These are phyloP conservation scores for Threskiornis aethiopicus DNA, from an alignment of 2,797 vertebrate species.

Conservation along the genomic window DNA sequence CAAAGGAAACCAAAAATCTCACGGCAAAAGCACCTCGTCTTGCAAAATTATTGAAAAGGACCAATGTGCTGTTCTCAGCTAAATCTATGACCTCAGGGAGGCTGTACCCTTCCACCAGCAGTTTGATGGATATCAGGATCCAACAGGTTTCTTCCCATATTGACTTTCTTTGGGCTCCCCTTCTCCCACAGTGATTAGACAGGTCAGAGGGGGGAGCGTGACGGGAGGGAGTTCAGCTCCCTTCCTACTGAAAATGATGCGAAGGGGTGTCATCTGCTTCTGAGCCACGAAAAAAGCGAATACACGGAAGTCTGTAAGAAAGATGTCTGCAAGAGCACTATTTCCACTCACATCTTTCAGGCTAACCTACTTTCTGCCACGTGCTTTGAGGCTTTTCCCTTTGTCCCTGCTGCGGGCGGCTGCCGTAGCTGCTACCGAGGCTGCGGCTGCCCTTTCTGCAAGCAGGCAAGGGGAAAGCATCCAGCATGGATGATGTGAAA, in stretches of 20 bases:
- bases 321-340: background rate
- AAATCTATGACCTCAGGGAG: background rate
- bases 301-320: background rate
- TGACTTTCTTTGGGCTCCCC: background rate
- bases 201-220: background rate
- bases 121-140: background rate
- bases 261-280: background rate
- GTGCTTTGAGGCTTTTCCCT: background rate
- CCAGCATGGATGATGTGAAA: background rate
- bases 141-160: background rate
- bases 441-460: background rate
- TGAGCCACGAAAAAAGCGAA: background rate
- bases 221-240: background rate
- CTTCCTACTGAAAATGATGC: background rate
- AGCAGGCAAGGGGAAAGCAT: background rate
- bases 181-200: background rate
- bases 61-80: slow-evolving; percentile 7
- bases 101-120: background rate
- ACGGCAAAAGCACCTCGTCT: background rate
- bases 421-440: background rate
- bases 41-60: background rate
- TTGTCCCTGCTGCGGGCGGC: background rate
- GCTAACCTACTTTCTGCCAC: background rate
- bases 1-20: background rate
- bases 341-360: background rate